Evolutionary conservation across 2,113 vertebrate species (phyloP).

Genomic region (Pleuronectes platessa): DNA sequence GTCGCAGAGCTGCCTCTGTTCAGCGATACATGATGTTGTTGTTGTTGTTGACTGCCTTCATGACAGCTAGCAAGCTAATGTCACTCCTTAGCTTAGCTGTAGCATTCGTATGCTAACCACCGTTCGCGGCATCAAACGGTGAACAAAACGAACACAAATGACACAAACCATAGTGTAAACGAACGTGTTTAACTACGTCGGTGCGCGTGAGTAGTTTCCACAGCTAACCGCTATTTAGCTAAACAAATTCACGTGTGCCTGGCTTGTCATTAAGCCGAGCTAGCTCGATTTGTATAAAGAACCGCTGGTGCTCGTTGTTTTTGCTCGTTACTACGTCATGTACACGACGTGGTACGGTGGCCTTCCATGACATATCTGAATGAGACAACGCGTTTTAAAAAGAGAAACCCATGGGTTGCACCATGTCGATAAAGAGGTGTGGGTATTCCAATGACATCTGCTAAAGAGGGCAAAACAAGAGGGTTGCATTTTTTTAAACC

Average conservation of each 20-base stretch:
- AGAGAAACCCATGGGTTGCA: constrained; percentile 48
- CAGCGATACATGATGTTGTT: neutral
- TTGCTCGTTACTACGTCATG: constrained; percentile 64
- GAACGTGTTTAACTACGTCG: neutral
- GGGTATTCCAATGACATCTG: too few species aligned
- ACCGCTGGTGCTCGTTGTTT: constrained; percentile 51
- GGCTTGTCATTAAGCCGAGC: too few species aligned
- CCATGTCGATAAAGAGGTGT: neutral
- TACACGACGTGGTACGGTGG: constrained; percentile 75
- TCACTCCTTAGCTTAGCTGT: constrained; percentile 12
- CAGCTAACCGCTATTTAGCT: accelerated
- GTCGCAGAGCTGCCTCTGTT: neutral
- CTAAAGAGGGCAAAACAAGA: too few species aligned
- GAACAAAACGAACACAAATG: neutral
- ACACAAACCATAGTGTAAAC: neutral
- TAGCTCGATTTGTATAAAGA: neutral
- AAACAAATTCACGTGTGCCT: neutral
- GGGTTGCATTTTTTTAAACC: too few species aligned
- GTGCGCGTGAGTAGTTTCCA: accelerated
- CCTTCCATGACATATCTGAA: neutral
- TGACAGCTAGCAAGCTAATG: neutral
- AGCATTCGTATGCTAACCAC: constrained; percentile 20
- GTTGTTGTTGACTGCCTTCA: neutral
- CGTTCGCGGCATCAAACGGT: neutral
- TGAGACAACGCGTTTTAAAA: constrained; percentile 53